phyloP scores from a whole-genome alignment of 2,113 vertebrate genomes.

The Dasyprocta punctata region DNA sequence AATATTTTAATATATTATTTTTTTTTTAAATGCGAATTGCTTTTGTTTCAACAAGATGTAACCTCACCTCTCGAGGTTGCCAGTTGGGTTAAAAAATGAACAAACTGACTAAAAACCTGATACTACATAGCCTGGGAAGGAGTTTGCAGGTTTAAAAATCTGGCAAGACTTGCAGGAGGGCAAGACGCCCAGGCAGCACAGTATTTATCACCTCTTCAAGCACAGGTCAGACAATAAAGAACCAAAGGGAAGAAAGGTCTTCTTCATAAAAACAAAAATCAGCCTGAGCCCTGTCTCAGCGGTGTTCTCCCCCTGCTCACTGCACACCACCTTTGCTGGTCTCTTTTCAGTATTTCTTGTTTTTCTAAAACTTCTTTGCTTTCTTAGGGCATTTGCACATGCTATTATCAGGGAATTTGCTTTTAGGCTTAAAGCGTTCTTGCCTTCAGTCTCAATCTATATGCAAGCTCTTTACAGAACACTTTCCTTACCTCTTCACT shows the following conservation, averaged over 20 bases:
- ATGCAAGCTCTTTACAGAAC: neutral
- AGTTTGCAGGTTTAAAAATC: neutral
- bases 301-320: neutral
- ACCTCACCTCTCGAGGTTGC: neutral
- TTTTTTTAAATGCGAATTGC: neutral
- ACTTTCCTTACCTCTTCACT: neutral
- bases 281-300: neutral
- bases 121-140: neutral
- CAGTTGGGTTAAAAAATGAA: neutral
- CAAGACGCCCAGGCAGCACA: neutral
- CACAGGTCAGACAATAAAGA: neutral
- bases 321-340: neutral
- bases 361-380: neutral
- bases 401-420: neutral
- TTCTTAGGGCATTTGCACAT: neutral
- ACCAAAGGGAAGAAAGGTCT: neutral
- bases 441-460: neutral
- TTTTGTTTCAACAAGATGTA: neutral
- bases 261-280: neutral
- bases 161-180: neutral
- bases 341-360: neutral
- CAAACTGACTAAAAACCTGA: neutral
- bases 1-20: neutral
- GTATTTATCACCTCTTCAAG: neutral
- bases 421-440: neutral